phyloP scores from a whole-genome alignment of 2,113 vertebrate genomes.

The Aegotheles bennettii region DNA sequence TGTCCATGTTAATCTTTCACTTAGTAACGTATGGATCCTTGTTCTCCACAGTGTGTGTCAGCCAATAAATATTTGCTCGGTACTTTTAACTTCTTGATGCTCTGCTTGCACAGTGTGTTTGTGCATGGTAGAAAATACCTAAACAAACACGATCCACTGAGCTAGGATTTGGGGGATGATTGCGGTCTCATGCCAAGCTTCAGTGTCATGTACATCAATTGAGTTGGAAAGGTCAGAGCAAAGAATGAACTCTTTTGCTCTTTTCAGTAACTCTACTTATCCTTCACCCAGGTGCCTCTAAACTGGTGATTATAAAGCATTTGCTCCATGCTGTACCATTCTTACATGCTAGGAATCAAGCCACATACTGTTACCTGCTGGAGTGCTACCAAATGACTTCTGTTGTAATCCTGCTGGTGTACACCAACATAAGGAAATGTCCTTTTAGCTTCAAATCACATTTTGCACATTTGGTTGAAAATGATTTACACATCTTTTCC shows the following conservation, averaged over 20 bases:
- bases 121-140: not conserved
- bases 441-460: not conserved
- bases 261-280: not conserved
- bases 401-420: not conserved
- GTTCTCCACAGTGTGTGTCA: not conserved
- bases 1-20: not conserved
- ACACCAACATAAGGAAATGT: not conserved
- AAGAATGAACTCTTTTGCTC: not conserved
- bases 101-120: not conserved
- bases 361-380: not conserved
- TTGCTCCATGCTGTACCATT: not conserved
- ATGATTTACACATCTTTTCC: not conserved
- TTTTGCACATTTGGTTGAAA: not conserved
- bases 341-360: not conserved
- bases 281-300: not conserved
- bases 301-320: not conserved
- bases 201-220: rapidly evolving
- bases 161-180: not conserved
- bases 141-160: not conserved
- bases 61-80: not conserved
- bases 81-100: not conserved
- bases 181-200: not conserved
- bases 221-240: not conserved
- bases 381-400: not conserved
- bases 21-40: not conserved